Evolutionary conservation across 1,140 invertebrate genomes (phyloP).

Genomic region (Tribolium madens): DNA sequence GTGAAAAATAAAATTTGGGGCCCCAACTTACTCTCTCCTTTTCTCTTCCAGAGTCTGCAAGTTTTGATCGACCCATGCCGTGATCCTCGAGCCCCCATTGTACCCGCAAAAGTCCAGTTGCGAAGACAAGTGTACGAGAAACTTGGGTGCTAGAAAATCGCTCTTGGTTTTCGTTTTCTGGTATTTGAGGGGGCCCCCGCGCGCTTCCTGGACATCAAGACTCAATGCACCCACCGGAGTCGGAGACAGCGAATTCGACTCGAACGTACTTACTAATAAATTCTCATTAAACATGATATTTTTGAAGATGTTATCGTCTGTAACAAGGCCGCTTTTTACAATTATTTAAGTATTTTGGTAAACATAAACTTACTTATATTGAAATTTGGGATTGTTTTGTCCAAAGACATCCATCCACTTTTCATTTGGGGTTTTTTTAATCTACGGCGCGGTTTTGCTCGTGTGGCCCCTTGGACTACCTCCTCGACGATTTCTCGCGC

Average conservation of each 20-base stretch:
- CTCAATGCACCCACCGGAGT: background rate
- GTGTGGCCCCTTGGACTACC: background rate
- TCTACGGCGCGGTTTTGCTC: background rate
- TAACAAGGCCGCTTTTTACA: constrained; percentile 5
- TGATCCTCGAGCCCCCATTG: constrained; percentile 68
- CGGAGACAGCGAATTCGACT: background rate
- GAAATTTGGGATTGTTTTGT: background rate
- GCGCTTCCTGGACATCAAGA: constrained; percentile 18
- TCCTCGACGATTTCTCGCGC: background rate
- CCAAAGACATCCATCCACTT: constrained; percentile 1
- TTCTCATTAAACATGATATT: background rate
- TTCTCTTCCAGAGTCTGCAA: constrained; percentile 72
- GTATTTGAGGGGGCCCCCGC: constrained; percentile 9
- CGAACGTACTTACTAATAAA: constrained; percentile 13
- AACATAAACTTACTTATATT: constrained; percentile 4
- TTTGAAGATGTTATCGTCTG: constrained; percentile 5
- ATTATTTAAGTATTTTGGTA: constrained; percentile 21
- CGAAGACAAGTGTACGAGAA: constrained; percentile 68
- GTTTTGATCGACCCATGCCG: constrained; percentile 69
- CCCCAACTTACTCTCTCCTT: constrained; percentile 66
- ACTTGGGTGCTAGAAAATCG: background rate
- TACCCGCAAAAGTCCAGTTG: constrained; percentile 67
- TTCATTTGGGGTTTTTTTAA: background rate
- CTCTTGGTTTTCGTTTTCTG: constrained; percentile 30
- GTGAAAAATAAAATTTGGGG: no score